Percentiles rank a stretch among this genome's conserved stretches.
Conservation (phyloP, 64 coral and sea anemone genomes). For the Platygyra sinensis region DNA sequence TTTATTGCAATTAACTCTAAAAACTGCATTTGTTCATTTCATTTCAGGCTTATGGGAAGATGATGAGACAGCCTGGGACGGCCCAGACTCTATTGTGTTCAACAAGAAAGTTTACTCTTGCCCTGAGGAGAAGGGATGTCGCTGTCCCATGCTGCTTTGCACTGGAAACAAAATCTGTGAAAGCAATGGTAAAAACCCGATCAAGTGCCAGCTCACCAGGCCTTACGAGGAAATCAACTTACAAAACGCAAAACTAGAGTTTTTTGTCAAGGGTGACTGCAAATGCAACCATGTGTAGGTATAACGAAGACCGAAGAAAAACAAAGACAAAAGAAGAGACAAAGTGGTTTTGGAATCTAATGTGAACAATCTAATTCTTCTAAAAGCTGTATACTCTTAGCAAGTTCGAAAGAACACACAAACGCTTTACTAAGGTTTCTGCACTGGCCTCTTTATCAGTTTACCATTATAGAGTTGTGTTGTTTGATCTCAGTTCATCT, state of each 20-base stretch:
- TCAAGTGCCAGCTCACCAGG: background rate
- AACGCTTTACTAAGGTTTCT: too few species aligned
- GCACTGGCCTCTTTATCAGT: too few species aligned
- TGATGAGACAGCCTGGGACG: background rate
- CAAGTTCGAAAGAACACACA: too few species aligned
- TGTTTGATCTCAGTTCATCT: too few species aligned
- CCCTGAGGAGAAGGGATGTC: background rate
- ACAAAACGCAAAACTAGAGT: background rate
- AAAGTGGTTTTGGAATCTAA: too few species aligned
- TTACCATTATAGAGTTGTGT: too few species aligned
- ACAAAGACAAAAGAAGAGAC: too few species aligned
- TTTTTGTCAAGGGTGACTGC: background rate
- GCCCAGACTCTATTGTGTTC: background rate
- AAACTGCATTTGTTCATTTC: background rate
- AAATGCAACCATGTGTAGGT: background rate
- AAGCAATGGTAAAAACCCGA: too few species aligned
- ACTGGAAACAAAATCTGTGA: background rate
- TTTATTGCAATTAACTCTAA: background rate
- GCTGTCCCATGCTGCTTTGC: slow-evolving; percentile 18
- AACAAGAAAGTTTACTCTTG: background rate
- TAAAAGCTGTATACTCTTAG: too few species aligned
- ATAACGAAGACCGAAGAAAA: too few species aligned
- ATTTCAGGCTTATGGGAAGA: background rate
- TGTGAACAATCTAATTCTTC: too few species aligned
- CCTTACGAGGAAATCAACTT: background rate